These are phyloP conservation scores for Spea multiplicata DNA, from an alignment of 2,113 vertebrate genomes.

Conservation along the genomic window DNA sequence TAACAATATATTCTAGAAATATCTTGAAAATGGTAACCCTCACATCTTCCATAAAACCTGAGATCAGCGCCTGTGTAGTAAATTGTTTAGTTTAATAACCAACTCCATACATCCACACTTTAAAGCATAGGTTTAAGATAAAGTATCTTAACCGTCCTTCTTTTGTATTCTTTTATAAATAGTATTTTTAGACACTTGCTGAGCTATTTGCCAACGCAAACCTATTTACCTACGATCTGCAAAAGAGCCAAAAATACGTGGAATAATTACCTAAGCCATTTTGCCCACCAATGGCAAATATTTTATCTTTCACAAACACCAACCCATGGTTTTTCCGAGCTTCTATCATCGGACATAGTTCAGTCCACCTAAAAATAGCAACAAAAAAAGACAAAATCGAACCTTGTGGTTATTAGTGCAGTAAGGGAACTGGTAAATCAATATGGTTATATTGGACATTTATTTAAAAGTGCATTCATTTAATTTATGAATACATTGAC, in stretches of 20 bases:
- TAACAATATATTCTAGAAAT: no score
- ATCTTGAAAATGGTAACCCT: no score
- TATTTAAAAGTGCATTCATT: no score
- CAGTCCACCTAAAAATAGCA: constrained; percentile 79
- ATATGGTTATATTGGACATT: no score
- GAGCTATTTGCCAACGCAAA: not conserved
- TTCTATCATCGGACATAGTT: constrained; percentile 91
- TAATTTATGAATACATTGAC: no score
- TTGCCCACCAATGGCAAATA: constrained; percentile 95
- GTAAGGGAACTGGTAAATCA: no score
- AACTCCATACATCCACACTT: no score
- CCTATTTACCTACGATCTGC: not conserved
- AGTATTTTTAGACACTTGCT: not conserved
- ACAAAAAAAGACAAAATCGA: not conserved
- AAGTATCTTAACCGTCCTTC: not conserved
- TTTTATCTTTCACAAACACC: constrained; percentile 91
- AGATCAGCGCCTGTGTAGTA: no score
- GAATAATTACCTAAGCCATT: constrained; percentile 78
- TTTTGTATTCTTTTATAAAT: not conserved
- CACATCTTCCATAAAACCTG: no score
- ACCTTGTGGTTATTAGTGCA: not conserved
- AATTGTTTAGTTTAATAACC: no score
- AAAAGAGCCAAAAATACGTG: constrained; percentile 32
- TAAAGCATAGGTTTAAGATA: no score
- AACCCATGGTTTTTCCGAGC: constrained; percentile 94